Evolutionary conservation across 30 jellyfish, hydroid and myxozoan species (phyloP).

Genomic region (Turritopsis rubra): DNA sequence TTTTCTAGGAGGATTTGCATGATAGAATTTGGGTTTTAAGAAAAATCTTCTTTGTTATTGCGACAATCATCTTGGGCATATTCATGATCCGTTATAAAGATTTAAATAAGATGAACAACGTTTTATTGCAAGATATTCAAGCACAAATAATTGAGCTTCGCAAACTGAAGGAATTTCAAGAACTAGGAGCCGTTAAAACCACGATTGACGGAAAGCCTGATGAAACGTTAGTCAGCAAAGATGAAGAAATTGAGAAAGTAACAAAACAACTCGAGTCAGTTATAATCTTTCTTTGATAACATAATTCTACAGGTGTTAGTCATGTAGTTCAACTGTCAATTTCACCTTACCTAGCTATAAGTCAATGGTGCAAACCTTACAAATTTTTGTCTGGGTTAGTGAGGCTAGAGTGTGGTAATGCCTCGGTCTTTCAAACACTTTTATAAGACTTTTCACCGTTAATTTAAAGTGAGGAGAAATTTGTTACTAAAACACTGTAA

Average conservation of each 20-base stretch:
- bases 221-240: background rate
- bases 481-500: no score
- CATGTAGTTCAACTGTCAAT: background rate
- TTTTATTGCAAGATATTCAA: conserved; percentile 49
- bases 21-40: conserved; percentile 60
- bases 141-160: conserved; percentile 29
- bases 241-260: background rate
- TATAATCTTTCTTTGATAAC: background rate
- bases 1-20: conserved; percentile 62
- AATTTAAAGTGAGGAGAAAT: no score
- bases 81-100: conserved; percentile 48
- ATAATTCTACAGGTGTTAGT: background rate
- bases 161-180: conserved; percentile 15
- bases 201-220: background rate
- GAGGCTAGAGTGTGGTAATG: no score
- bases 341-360: background rate
- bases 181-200: background rate
- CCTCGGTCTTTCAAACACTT: no score
- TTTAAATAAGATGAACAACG: conserved; percentile 41
- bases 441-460: no score
- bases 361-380: no score
- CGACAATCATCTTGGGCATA: conserved; percentile 44
- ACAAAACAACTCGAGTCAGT: conserved; percentile 22
- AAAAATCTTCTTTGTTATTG: conserved; percentile 40
- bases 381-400: no score